Evolutionary conservation across 2,113 vertebrate species (phyloP), one percentile per base, ranked within the genome.

Genomic region (Pavo muticus): DNA sequence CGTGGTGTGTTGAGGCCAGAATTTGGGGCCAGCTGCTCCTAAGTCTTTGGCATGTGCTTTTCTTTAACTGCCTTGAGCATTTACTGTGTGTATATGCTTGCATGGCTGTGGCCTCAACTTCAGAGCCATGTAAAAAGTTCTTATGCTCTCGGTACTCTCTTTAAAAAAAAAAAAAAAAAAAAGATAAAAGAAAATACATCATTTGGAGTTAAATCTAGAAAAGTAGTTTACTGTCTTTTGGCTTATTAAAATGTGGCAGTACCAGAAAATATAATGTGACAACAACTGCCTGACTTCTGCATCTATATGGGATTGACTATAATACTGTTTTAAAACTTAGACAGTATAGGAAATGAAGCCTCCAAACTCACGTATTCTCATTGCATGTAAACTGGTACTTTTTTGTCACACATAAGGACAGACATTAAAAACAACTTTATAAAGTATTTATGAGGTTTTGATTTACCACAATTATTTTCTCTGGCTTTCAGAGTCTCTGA

Each of bases 381-480:
- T 56, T 95, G 91, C 64, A 91, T 54, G 87, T 92, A 93, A 90
- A 95, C 77, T 92, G 88, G 93, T 96, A 88, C 89, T 91, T 96
- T 95, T 97, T 97, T 97, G 94, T 96, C 94, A 90, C 88, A 96
- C 93, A 88, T 94, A 69, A 94, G 74, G 68, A 92, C 84, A 84
- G 80, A 96, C 91, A 96, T 94, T 80, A 96, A 95, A 96, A 95
- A 93, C 72, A 81, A 91, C 82, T 96, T 94, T 94, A 97, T 97
- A 96, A 97, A 95, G 82, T 79, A 67, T 96, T 97, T 94, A 96
- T 97, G 82, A 95, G 96, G 90, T 97, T 97, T 96, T 96, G 95
- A 95, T 88, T 94, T 95, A 92, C 92, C 96, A 95, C 95, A 97
- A 92, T 93, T 83, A 95, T 95, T 95, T 95, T 97, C 91, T 95